phyloP scores from a whole-genome alignment of 2,888 invertebrate genomes.

The Pammene fasciana region DNA sequence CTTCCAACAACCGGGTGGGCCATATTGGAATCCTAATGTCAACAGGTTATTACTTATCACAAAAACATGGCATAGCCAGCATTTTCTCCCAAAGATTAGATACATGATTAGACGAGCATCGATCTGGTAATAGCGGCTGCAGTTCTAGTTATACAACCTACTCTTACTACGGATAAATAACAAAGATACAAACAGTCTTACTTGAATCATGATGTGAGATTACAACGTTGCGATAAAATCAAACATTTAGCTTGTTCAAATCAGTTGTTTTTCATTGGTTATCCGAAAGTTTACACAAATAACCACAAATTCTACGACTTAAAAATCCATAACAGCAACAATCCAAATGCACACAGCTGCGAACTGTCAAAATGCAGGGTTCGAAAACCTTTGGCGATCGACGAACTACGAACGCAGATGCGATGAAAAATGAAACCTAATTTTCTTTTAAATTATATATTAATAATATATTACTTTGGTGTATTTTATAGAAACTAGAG shows the following conservation, averaged over 20 bases:
- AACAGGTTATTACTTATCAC: constrained; percentile 55
- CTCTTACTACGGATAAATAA: constrained; percentile 16
- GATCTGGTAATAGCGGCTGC: constrained; percentile 42
- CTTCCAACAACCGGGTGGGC: constrained; percentile 61
- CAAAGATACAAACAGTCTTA: constrained; percentile 51
- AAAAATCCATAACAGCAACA: constrained; percentile 68
- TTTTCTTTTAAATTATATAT: no score
- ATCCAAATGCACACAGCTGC: constrained; percentile 74
- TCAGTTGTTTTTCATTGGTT: constrained; percentile 31
- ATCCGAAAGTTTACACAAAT: constrained; percentile 41
- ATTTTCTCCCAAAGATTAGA: constrained; percentile 12
- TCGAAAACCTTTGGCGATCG: constrained; percentile 37
- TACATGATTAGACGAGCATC: constrained; percentile 34
- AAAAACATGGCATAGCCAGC: constrained; percentile 37
- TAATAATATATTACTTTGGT: no score
- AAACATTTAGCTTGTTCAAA: constrained; percentile 20
- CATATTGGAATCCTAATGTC: constrained; percentile 76
- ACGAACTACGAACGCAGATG: constrained; percentile 34
- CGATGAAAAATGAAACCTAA: neutral
- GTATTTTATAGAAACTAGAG: no score
- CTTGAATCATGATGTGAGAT: constrained; percentile 61
- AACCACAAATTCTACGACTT: constrained; percentile 54
- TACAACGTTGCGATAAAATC: constrained; percentile 22
- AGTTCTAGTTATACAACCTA: constrained; percentile 40
- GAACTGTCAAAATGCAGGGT: constrained; percentile 67